Percentiles rank a stretch among this genome's conserved stretches.
These are phyloP conservation scores for Zele albiditarsus DNA, from an alignment of 2,888 invertebrate species.

Conservation along the genomic window DNA sequence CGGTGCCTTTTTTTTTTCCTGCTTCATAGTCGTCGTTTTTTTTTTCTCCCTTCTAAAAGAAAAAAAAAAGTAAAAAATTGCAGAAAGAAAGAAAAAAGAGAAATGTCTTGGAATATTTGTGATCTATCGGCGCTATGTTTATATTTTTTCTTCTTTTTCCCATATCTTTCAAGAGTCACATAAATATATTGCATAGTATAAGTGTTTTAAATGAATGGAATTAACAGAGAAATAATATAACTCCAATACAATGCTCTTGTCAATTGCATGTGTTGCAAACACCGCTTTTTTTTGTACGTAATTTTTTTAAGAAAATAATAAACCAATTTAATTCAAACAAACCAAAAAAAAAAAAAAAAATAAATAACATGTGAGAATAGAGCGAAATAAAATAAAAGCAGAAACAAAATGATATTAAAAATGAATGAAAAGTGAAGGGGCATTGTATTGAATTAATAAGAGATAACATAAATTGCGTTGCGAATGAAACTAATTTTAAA, in stretches of 20 bases:
- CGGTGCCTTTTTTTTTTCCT: conserved; percentile 30
- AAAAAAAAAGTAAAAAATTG: conserved; percentile 4
- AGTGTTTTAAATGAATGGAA: neutral
- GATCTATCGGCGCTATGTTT: neutral
- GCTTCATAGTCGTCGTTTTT: conserved; percentile 9
- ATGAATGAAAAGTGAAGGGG: conserved; percentile 6
- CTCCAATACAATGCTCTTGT: neutral
- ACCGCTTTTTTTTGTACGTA: neutral
- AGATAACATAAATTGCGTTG: no score
- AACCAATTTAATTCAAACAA: neutral
- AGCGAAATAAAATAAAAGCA: neutral
- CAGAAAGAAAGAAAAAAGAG: no score
- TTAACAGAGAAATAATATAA: neutral
- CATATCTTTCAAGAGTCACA: neutral
- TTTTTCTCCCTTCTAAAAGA: conserved; percentile 13
- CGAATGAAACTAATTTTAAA: no score
- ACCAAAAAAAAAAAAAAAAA: neutral
- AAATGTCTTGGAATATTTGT: conserved; percentile 3
- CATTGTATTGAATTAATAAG: neutral
- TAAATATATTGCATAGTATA: neutral
- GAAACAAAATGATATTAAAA: neutral
- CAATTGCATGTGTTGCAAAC: neutral
- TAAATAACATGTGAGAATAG: no score
- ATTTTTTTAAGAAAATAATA: neutral
- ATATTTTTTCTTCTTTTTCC: neutral